Evolutionary conservation across 2,113 vertebrate species (phyloP).

Genomic region (Rhabdomys dilectus): DNA sequence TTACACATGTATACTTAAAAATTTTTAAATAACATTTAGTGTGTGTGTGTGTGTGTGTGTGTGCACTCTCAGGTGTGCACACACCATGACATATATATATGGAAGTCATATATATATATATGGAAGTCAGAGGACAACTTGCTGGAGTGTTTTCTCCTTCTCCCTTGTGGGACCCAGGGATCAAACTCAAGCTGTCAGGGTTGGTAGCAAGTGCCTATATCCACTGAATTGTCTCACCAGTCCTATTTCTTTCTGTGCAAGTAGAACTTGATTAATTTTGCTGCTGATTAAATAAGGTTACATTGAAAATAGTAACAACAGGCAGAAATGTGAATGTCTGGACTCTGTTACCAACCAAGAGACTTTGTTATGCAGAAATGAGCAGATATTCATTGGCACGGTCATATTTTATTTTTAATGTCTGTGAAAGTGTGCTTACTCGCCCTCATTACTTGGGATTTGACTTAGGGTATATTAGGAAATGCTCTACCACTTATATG

Average conservation of each 20-base stretch:
- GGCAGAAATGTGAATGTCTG: not conserved
- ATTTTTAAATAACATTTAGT: not conserved
- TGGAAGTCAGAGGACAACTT: not conserved
- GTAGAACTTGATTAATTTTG: constrained; percentile 40
- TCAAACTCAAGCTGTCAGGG: not conserved
- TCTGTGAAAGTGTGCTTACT: not conserved
- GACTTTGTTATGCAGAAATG: constrained; percentile 41
- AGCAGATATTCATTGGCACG: not conserved
- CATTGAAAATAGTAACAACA: not conserved
- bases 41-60: not conserved
- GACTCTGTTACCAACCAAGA: not conserved
- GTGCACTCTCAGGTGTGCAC: not conserved
- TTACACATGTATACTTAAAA: not conserved
- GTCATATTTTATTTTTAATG: constrained; percentile 32
- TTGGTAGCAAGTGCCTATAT: not conserved
- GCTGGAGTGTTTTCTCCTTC: not conserved
- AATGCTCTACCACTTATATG: not conserved
- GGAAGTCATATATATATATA: too few species aligned
- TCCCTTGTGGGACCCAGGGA: too few species aligned
- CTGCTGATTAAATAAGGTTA: constrained; percentile 44
- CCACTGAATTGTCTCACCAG: not conserved
- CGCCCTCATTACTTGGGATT: not conserved
- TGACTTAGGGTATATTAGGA: not conserved
- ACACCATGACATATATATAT: too few species aligned
- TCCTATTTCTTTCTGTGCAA: not conserved